Base-by-base conservation (phyloP, 2,797 vertebrate species). In the Orientallactaga sibirica region DNA sequence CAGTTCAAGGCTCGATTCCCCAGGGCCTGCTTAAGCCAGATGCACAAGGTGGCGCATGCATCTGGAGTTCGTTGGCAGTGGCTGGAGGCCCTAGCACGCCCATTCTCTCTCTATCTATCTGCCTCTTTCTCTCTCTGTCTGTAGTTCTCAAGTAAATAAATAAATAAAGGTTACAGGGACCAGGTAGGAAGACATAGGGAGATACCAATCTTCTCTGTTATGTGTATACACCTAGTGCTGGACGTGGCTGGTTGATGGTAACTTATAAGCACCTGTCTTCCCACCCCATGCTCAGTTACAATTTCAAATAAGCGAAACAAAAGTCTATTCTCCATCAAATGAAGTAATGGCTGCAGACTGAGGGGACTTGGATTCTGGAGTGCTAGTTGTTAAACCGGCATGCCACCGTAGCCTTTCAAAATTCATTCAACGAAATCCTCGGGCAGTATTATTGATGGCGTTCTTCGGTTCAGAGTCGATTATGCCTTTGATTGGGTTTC, bases 401-500 rank as follows among this genome's bases (percentile, higher is more conserved):
- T 2, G 55, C 37, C 41, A 15, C 43, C 70, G 20, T 15, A 16
- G 7, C 11, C 37, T 67, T 83, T 74, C 85, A 24, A 71, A 68
- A 81, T 37, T 83, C 10, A 64, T 68, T 16, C 94, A 92, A 68
- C 19, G 79, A 27, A 88, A 68, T 83, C 37, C 68, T 48, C 41
- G 10, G 73, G 33, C 5, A 74, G 3, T 9, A 81, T 24, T 66
- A 1, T 16, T 80, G 41, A 58, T n/a, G 25, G 41, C 52, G 29
- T 29, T 76, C n/a, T 24, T 74, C 64, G 70, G 4, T 86, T 79
- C 94, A 25, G 5, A 19, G 18, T 70, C 52, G 55, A 75, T 41
- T 78, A 33, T 29, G 52, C 91, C 37, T 92, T 70, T 94, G 79
- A 76, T 4, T 43, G 76, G 5, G 61, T 64, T 80, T 93, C 90